Evolutionary conservation across 1,140 invertebrate species (phyloP).

Genomic region (Temnothorax nylanderi): DNA sequence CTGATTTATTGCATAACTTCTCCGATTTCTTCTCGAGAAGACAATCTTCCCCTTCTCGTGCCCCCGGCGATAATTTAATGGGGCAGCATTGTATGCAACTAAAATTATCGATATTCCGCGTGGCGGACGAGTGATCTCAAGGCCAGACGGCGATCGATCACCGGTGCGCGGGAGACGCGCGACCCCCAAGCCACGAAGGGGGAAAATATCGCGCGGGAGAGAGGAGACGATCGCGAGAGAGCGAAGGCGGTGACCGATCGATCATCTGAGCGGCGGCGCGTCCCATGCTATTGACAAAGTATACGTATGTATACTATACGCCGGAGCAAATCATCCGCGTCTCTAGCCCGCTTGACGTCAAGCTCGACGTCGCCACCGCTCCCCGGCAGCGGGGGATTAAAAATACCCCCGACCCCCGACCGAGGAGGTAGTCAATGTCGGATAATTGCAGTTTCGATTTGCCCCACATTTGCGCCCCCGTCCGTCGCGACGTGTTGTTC

Average conservation of each 20-base stretch:
- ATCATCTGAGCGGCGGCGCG: constrained; percentile 39
- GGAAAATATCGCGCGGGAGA: constrained; percentile 22
- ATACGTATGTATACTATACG: neutral
- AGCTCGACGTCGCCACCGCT: neutral
- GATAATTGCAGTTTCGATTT: constrained; percentile 63
- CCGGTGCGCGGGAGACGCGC: neutral
- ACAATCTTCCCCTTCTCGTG: neutral
- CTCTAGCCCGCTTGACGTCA: constrained; percentile 70
- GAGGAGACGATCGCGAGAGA: constrained; percentile 10
- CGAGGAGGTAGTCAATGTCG: constrained; percentile 63
- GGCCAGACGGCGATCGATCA: constrained; percentile 43
- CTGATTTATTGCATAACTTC: constrained; percentile 20
- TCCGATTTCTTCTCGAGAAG: neutral
- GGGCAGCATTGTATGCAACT: neutral
- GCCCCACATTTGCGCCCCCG: constrained; percentile 33
- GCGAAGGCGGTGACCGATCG: constrained; percentile 55
- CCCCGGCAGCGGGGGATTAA: constrained; percentile 56
- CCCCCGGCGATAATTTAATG: constrained; percentile 16
- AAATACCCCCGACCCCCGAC: constrained; percentile 66
- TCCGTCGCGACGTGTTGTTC: neutral
- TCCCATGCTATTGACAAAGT: constrained; percentile 41
- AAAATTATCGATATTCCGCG: constrained; percentile 50
- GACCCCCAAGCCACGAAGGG: neutral
- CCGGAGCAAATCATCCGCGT: constrained; percentile 63
- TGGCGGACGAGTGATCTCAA: constrained; percentile 34